phyloP scores from a whole-genome alignment of 1,140 invertebrate species.

The Triops cancriformis region DNA sequence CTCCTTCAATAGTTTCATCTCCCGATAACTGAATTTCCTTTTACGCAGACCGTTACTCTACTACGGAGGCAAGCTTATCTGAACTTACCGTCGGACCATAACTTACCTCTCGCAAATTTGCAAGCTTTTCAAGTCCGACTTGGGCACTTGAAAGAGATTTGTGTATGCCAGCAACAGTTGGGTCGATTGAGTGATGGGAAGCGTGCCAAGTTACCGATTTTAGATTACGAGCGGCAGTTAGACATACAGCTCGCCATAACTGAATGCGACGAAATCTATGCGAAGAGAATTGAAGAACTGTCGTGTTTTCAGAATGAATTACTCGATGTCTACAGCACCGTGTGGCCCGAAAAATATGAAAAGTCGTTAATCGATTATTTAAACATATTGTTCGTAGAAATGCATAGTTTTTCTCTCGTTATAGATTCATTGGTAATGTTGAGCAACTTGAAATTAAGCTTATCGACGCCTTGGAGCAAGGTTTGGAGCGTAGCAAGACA shows the following conservation, averaged over 20 bases:
- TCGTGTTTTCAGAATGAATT: background rate
- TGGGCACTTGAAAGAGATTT: constrained; percentile 19
- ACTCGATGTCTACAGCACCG: background rate
- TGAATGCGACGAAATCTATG: constrained; percentile 1
- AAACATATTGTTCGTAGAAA: background rate
- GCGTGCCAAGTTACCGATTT: background rate
- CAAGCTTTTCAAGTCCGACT: constrained; percentile 9
- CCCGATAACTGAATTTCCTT: background rate
- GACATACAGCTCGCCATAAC: background rate
- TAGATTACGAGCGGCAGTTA: background rate
- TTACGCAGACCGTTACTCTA: background rate
- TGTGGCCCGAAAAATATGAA: background rate
- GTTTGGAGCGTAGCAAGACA: background rate
- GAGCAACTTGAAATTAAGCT: background rate
- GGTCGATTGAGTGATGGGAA: constrained; percentile 14
- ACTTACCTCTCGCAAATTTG: constrained; percentile 14
- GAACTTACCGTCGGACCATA: background rate
- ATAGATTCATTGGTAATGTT: background rate
- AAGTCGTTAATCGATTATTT: background rate
- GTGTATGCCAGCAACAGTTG: constrained; percentile 16
- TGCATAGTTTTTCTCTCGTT: background rate
- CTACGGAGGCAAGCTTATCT: background rate
- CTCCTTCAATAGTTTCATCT: background rate
- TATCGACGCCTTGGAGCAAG: constrained; percentile 16
- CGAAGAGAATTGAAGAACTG: background rate